Conservation (phyloP, 2,113 vertebrate species). For the Brachyistius frenatus region DNA sequence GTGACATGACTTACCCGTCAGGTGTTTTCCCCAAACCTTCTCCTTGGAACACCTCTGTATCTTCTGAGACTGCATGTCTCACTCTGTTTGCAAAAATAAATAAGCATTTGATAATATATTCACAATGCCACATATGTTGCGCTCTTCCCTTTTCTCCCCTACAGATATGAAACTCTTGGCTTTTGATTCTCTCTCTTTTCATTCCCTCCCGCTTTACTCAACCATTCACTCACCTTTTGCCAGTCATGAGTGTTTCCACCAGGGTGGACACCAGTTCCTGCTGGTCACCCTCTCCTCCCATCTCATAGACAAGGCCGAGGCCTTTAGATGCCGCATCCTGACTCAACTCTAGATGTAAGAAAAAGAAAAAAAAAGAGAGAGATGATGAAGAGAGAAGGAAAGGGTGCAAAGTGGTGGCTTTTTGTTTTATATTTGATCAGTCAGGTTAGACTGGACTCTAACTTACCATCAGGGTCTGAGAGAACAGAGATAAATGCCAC, state of each 20-base stretch:
- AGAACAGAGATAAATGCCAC: constrained; percentile 94
- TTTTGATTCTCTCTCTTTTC: neutral
- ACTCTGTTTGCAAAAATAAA: constrained; percentile 83
- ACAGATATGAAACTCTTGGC: neutral
- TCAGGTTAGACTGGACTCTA: neutral
- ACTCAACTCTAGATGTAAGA: constrained; percentile 88
- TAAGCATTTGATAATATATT: neutral
- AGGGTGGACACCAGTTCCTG: constrained; percentile 95
- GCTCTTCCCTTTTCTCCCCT: neutral
- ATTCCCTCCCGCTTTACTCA: neutral
- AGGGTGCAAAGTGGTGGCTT: neutral
- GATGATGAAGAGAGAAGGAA: neutral
- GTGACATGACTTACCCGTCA: constrained; percentile 88
- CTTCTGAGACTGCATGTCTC: constrained; percentile 92
- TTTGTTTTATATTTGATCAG: neutral
- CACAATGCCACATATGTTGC: neutral
- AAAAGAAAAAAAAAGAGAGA: neutral
- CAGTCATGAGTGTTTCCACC: constrained; percentile 98
- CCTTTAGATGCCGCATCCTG: constrained; percentile 98
- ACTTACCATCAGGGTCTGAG: constrained; percentile 96
- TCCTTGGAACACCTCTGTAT: constrained; percentile 96
- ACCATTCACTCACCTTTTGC: constrained; percentile 89
- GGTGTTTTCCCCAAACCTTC: constrained; percentile 94
- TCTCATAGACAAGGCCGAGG: constrained; percentile 96
- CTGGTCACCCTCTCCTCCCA: constrained; percentile 94